phyloP scores from a whole-genome alignment of 2,113 vertebrate species.

The Albula goreensis region DNA sequence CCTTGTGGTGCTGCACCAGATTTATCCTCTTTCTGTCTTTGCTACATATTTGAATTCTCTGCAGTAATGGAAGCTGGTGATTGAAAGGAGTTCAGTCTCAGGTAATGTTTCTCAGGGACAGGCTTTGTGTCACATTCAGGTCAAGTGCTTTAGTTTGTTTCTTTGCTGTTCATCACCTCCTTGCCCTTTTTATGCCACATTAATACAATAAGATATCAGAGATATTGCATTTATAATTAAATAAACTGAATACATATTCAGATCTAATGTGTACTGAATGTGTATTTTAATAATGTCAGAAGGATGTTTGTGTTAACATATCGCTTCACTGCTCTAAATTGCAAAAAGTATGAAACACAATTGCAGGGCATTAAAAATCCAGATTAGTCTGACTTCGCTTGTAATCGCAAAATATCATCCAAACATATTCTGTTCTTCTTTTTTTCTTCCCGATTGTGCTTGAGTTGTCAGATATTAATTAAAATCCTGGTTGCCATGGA shows the following conservation, averaged over 20 bases:
- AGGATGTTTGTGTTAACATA: background rate
- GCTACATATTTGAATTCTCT: background rate
- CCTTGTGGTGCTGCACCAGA: background rate
- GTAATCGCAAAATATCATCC: background rate
- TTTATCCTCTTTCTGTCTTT: background rate
- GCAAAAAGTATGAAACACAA: background rate
- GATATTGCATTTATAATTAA: background rate
- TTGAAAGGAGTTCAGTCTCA: background rate
- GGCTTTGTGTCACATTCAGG: background rate
- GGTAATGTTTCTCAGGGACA: background rate
- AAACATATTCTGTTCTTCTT: background rate
- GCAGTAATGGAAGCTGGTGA: background rate
- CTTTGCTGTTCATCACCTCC: background rate
- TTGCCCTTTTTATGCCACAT: background rate
- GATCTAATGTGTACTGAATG: background rate
- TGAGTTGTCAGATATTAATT: conserved; percentile 59
- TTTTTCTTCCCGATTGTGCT: conserved; percentile 18
- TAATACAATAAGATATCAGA: background rate
- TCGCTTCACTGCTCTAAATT: background rate
- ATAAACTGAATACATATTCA: background rate
- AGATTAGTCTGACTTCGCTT: background rate
- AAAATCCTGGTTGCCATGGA: conserved; percentile 60
- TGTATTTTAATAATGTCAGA: background rate
- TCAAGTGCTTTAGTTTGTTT: background rate
- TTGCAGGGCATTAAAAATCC: background rate